Evolutionary conservation across 2,888 invertebrate species (phyloP), one percentile per base, ranked within the genome.

Genomic region (Cataglyphis rosenhaueri): DNA sequence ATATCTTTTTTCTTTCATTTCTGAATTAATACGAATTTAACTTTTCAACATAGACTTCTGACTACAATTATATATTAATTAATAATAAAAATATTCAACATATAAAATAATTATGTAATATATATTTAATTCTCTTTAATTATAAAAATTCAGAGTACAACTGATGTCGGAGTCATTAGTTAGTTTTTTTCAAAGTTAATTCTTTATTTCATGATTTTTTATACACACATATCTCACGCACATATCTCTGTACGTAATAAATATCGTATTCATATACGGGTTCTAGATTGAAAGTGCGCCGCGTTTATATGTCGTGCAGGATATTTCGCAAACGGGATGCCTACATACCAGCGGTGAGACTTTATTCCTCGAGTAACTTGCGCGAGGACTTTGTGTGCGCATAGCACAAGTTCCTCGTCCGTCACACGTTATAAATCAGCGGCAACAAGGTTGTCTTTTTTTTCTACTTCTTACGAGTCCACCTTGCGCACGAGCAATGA

Each of bases 401-500:
- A n/a, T 44, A 18, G 25, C 73, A 18, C 35, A 35, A 71, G 71
- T 79, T 71, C 78, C 71, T 71, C 32, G 78, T 78, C 78, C 78
- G 59, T 79, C 73, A 71, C 73, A 79, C 59, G n/a, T 68, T 68
- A 41, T 79, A 71, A 71, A 79, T 79, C 57, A 71, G 44, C 78
- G 12, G 44, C 44, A 59, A 71, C 78, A 79, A 79, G 78, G 78
- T 71, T 61, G 71, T 71, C 44, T 78, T 71, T 79, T 68, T 70
- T n/a, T 18, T 48, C 52, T 52, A 71, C 6, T 79, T 79, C 73
- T 71, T 79, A 35, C 84, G 41, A 81, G 82, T 87, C 79, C 83
- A 89, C 89, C 85, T 89, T 89, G 88, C 82, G 44, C 68, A 82
- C 88, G 88, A 85, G 87, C 88, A 89, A 89, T 87, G 88, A 88